Conservation (phyloP, 2,888 invertebrate genomes). For the Zaprionus bogoriensis region DNA sequence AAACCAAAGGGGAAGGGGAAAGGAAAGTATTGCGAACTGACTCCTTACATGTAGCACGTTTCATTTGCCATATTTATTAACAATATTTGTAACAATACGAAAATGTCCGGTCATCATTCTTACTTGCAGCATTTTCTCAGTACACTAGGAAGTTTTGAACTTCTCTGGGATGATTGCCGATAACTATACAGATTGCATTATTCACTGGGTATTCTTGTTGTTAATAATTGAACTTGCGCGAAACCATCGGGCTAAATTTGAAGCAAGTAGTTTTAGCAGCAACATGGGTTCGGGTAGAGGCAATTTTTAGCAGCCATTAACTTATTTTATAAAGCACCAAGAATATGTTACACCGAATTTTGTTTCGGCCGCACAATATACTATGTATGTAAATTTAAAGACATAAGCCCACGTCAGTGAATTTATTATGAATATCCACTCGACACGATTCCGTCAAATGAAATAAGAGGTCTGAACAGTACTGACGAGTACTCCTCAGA, state of each 20-base stretch:
- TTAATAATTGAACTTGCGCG: not conserved
- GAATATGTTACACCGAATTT: slow-evolving; percentile 67
- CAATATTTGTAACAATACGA: not conserved
- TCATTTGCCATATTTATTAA: not conserved
- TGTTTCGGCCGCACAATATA: slow-evolving; percentile 69
- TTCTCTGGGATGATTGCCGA: not conserved
- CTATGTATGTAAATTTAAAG: slow-evolving; percentile 75
- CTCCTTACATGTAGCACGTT: too few species aligned
- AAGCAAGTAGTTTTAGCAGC: slow-evolving; percentile 27
- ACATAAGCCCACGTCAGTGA: slow-evolving; percentile 82
- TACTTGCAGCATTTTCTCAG: slow-evolving; percentile 2
- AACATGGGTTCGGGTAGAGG: slow-evolving; percentile 31
- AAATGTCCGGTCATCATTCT: not conserved
- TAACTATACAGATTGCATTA: not conserved
- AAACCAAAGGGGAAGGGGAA: too few species aligned
- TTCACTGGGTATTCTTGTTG: not conserved
- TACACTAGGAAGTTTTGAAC: not conserved
- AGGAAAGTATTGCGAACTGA: too few species aligned
- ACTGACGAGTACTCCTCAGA: slow-evolving; percentile 84
- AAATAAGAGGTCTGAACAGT: slow-evolving; percentile 84
- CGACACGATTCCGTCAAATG: slow-evolving; percentile 84
- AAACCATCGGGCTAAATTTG: slow-evolving; percentile 3
- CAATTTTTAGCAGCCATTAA: slow-evolving; percentile 45
- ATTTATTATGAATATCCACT: slow-evolving; percentile 84
- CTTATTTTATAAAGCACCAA: slow-evolving; percentile 64